phyloP scores from a whole-genome alignment of 2,113 vertebrate genomes.

The Psammodynastes pulverulentus region DNA sequence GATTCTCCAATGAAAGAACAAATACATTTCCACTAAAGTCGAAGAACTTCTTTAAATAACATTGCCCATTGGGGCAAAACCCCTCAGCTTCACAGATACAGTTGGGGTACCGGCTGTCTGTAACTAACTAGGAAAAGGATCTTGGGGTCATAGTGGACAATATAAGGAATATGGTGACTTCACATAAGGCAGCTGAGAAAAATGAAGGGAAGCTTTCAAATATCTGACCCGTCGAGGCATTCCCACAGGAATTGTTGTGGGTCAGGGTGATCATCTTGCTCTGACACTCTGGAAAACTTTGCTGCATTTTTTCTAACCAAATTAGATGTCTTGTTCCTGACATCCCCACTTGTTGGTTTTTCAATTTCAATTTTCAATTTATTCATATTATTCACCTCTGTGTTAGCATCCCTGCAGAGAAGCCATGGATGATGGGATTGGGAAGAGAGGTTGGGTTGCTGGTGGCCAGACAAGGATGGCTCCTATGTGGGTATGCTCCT shows the following conservation, averaged over 20 bases:
- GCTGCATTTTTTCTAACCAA: not conserved
- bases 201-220: not conserved
- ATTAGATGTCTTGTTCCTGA: not conserved
- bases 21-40: not conserved
- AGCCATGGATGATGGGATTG: not conserved
- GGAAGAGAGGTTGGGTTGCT: not conserved
- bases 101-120: not conserved
- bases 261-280: not conserved
- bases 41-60: not conserved
- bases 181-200: not conserved
- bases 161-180: not conserved
- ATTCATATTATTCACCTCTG: too few relatives aligned
- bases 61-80: not conserved
- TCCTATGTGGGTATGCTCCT: not conserved
- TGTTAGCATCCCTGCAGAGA: not conserved
- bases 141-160: not conserved
- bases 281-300: not conserved
- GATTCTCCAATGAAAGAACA: not conserved
- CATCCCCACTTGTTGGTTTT: not conserved
- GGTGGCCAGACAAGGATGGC: not conserved
- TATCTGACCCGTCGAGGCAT: not conserved
- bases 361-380: too few relatives aligned
- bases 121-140: not conserved
- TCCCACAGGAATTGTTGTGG: not conserved
- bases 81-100: not conserved